Evolutionary conservation across 53 echinoderm and acorn worm species (phyloP).

Genomic region (Crossaster papposus): DNA sequence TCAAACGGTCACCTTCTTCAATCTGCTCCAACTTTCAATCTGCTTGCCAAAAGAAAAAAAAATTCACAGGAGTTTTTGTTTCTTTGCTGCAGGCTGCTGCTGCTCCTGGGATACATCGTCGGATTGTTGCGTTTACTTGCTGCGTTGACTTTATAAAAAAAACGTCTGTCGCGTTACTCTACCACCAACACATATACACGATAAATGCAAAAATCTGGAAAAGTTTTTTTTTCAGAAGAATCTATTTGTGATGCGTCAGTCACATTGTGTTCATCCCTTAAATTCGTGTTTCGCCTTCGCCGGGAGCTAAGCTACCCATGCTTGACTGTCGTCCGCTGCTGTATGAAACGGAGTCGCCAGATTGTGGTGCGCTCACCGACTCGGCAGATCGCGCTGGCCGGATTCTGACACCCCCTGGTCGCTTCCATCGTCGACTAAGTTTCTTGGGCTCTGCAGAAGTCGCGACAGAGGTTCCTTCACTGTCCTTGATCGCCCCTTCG

Average conservation of each 20-base stretch:
- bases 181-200: slow-evolving; percentile 20
- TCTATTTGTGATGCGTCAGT: slow-evolving; percentile 25
- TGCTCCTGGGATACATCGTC: slow-evolving; percentile 12
- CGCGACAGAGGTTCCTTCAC: not conserved
- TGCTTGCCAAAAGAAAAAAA: not conserved
- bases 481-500: slow-evolving; percentile 27
- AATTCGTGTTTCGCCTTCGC: slow-evolving; percentile 48
- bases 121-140: slow-evolving; percentile 5
- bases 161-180: slow-evolving; percentile 23
- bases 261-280: slow-evolving; percentile 6
- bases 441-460: slow-evolving; percentile 35
- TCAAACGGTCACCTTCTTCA: not conserved
- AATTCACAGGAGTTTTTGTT: not conserved
- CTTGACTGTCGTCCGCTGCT: slow-evolving; percentile 56
- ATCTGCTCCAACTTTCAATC: not conserved
- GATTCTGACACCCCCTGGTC: slow-evolving; percentile 51
- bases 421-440: slow-evolving; percentile 52
- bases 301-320: slow-evolving; percentile 44
- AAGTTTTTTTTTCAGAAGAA: slow-evolving; percentile 25
- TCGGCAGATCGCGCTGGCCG: slow-evolving; percentile 53
- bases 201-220: slow-evolving; percentile 28
- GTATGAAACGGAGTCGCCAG: slow-evolving; percentile 50
- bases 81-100: slow-evolving; percentile 1
- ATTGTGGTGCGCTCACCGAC: slow-evolving; percentile 33
- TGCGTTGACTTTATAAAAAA: slow-evolving; percentile 5